Evolutionary conservation across 2,888 invertebrate genomes (phyloP).

Genomic region (Eristalis arbustorum): DNA sequence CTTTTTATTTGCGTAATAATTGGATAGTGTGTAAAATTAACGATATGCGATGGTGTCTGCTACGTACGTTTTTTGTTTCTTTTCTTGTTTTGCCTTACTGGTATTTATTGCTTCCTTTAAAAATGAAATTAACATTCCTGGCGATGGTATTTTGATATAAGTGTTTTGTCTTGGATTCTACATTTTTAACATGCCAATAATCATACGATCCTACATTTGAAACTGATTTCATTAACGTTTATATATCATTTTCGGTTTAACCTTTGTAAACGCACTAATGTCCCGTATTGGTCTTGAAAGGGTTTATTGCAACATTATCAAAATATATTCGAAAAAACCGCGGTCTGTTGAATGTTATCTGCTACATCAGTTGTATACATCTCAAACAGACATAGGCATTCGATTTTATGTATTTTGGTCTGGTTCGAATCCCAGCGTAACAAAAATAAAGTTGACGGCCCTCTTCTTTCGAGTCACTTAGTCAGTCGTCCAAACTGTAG

Average conservation of each 20-base stretch:
- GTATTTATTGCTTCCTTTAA: constrained; percentile 1
- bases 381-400: too few species aligned
- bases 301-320: too few species aligned
- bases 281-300: too few species aligned
- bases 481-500: too few species aligned
- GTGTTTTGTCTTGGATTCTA: not conserved
- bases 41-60: constrained; percentile 43
- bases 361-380: too few species aligned
- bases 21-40: constrained; percentile 51
- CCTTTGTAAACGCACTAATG: too few species aligned
- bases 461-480: too few species aligned
- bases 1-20: constrained; percentile 38
- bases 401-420: too few species aligned
- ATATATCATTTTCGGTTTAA: not conserved
- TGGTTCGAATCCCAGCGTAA: too few species aligned
- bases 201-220: not conserved
- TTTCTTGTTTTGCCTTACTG: not conserved
- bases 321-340: too few species aligned
- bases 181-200: constrained; percentile 1
- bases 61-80: constrained; percentile 52
- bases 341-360: too few species aligned
- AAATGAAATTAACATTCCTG: not conserved
- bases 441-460: too few species aligned
- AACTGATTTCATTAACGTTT: not conserved
- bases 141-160: not conserved